phyloP scores from a whole-genome alignment of 2,888 invertebrate species.

The Drosophila lutescens region DNA sequence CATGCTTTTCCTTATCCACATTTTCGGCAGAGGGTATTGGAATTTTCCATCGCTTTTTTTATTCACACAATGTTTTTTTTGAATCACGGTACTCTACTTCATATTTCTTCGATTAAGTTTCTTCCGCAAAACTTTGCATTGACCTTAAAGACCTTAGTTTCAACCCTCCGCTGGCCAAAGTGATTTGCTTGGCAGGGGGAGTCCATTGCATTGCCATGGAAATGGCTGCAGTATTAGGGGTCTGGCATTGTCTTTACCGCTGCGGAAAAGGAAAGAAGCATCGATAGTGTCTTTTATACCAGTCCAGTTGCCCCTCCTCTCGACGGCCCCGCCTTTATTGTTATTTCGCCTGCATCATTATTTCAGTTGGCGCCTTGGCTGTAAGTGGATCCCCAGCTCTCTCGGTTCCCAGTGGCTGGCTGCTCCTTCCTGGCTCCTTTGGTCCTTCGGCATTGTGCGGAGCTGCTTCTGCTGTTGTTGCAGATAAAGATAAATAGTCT shows the following conservation, averaged over 20 bases:
- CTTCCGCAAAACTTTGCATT: neutral
- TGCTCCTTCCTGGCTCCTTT: conserved; percentile 51
- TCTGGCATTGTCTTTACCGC: conserved; percentile 28
- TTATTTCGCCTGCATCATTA: conserved; percentile 75
- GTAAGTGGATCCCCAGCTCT: conserved; percentile 8
- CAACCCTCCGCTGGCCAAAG: conserved; percentile 2
- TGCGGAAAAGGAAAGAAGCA: conserved; percentile 27
- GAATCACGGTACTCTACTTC: neutral
- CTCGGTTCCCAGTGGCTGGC: conserved; percentile 9
- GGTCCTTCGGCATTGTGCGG: conserved; percentile 64
- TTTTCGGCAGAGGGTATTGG: neutral
- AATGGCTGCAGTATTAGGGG: conserved; percentile 35
- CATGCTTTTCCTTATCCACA: neutral
- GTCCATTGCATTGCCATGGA: conserved; percentile 45
- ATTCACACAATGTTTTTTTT: neutral
- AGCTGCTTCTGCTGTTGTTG: conserved; percentile 51
- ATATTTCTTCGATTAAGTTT: neutral
- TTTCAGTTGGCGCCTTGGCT: conserved; percentile 74
- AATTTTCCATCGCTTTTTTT: neutral
- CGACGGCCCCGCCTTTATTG: conserved; percentile 63
- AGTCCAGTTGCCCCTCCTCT: conserved; percentile 3
- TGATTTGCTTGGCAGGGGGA: neutral
- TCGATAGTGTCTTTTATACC: conserved; percentile 53
- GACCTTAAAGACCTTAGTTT: conserved; percentile 9
- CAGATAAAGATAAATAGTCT: conserved; percentile 79